Conservation (phyloP, 1,140 invertebrate species). For the Yoshiicerus persimilis region DNA sequence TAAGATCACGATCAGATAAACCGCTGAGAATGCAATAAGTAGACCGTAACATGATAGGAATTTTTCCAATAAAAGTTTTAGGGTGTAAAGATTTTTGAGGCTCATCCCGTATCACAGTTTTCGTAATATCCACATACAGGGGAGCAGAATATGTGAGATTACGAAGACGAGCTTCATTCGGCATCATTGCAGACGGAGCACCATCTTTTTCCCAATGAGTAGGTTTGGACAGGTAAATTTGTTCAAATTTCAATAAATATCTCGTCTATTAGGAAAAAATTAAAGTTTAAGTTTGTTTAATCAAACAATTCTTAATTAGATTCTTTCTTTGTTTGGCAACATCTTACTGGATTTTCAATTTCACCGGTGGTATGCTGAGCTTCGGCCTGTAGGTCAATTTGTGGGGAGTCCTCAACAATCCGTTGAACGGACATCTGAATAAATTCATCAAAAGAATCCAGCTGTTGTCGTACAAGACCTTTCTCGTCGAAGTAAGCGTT, state of each 20-base stretch:
- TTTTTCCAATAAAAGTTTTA: slow-evolving; percentile 98
- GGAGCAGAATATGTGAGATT: slow-evolving; percentile 95
- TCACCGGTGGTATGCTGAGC: slow-evolving; percentile 91
- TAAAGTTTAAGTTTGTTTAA: not conserved
- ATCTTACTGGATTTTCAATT: slow-evolving; percentile 80
- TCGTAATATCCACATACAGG: slow-evolving; percentile 96
- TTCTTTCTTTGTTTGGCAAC: not conserved
- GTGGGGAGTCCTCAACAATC: slow-evolving; percentile 97
- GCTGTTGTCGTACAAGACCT: slow-evolving; percentile 94
- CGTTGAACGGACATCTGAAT: slow-evolving; percentile 99
- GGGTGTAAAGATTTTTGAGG: slow-evolving; percentile 91
- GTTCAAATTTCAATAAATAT: slow-evolving; percentile 95
- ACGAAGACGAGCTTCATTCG: slow-evolving; percentile 89
- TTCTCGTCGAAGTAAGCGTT: slow-evolving; percentile 99
- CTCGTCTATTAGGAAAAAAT: slow-evolving; percentile 64
- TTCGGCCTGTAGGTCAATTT: slow-evolving; percentile 95
- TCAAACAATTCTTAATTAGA: too few relatives aligned
- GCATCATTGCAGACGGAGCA: slow-evolving; percentile 98
- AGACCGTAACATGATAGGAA: slow-evolving; percentile 98
- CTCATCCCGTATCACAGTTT: slow-evolving; percentile 88
- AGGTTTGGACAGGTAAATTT: slow-evolving; percentile 97
- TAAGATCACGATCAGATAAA: slow-evolving; percentile 94
- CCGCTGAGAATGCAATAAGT: slow-evolving; percentile 93
- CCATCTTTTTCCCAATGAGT: slow-evolving; percentile 99
- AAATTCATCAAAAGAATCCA: slow-evolving; percentile 99